Evolutionary conservation across 1,140 invertebrate genomes (phyloP).

Genomic region (Bursaphelenchus mucronatus): DNA sequence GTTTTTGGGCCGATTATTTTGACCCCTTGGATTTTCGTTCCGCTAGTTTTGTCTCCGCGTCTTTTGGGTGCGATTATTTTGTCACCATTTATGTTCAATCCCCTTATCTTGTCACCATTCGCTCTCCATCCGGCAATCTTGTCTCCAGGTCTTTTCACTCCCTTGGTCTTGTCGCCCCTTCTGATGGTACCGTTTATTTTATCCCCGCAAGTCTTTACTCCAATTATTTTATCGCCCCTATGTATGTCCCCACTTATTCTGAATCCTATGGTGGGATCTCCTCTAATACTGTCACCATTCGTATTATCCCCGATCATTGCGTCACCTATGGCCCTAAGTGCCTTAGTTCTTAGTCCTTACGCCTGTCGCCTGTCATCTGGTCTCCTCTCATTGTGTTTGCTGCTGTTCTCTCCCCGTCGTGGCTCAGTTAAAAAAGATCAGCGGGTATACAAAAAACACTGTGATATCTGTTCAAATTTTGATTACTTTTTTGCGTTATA

Average conservation of each 20-base stretch:
- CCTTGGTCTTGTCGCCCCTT: slow-evolving; percentile 1
- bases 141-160: slow-evolving; percentile 9
- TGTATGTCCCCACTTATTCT: slow-evolving; percentile 5
- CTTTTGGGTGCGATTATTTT: slow-evolving; percentile 5
- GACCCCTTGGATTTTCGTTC: slow-evolving; percentile 2
- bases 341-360: no score
- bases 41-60: slow-evolving; percentile 1
- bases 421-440: no score
- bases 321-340: no score
- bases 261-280: background rate
- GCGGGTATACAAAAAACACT: no score
- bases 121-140: slow-evolving; percentile 1
- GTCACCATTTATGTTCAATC: background rate
- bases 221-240: slow-evolving; percentile 7
- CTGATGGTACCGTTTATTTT: slow-evolving; percentile 4
- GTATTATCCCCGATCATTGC: no score
- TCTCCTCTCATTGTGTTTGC: no score
- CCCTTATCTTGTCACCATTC: background rate
- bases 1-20: slow-evolving; percentile 1
- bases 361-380: no score
- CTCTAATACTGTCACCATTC: no score
- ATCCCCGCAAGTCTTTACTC: slow-evolving; percentile 17
- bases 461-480: no score
- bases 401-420: no score
- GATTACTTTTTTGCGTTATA: no score